Conservation (phyloP, 2,797 vertebrate genomes). For the Arrhamphus sclerolepis region DNA sequence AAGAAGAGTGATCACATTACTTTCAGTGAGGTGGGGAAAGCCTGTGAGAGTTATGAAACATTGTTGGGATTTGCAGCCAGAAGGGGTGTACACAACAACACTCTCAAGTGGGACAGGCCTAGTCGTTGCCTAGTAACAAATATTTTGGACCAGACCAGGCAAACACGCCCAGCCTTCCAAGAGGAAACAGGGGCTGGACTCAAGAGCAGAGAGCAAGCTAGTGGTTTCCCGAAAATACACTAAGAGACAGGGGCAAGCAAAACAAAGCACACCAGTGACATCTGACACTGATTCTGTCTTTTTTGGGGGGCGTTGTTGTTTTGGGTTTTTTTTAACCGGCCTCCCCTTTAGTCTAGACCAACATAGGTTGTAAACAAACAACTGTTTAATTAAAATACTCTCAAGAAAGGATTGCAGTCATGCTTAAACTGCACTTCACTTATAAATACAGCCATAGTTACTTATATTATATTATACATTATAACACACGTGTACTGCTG, state of each 20-base stretch:
- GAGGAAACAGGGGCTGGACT: conserved; percentile 76
- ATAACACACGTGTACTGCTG: background rate
- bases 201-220: conserved; percentile 70
- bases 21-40: conserved; percentile 62
- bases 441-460: conserved; percentile 1
- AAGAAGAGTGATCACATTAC: conserved; percentile 60
- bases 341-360: conserved; percentile 63
- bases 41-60: conserved; percentile 72
- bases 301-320: too few relatives aligned
- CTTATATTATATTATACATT: background rate
- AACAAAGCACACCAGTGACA: conserved; percentile 69
- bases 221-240: conserved; percentile 78
- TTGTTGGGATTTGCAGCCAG: conserved; percentile 71
- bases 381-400: conserved; percentile 28
- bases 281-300: conserved; percentile 38
- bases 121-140: conserved; percentile 83
- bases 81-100: conserved; percentile 78
- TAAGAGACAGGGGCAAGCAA: conserved; percentile 77
- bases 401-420: conserved; percentile 3
- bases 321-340: conserved; percentile 10
- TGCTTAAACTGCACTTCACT: background rate
- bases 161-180: conserved; percentile 80
- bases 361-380: conserved; percentile 53
- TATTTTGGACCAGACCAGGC: conserved; percentile 84
- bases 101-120: conserved; percentile 74